Conservation (phyloP, 2,797 vertebrate species). For the Anguilla obscura region DNA sequence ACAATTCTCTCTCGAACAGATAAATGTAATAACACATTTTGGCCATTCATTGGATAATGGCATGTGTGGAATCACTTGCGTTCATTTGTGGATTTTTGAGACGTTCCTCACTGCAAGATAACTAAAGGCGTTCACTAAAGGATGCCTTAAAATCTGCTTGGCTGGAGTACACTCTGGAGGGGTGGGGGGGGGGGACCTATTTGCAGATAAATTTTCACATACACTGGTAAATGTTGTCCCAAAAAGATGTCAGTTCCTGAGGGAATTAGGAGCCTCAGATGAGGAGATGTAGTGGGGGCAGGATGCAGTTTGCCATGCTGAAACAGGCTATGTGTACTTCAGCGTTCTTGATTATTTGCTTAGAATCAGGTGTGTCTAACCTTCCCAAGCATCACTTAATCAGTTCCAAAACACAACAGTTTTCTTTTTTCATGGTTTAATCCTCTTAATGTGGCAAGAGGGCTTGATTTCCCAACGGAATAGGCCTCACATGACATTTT, state of each 20-base stretch:
- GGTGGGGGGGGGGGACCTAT: too few species aligned
- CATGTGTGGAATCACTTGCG: neutral
- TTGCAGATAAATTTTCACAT: too few species aligned
- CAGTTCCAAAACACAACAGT: neutral
- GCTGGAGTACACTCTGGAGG: neutral
- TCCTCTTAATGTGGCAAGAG: neutral
- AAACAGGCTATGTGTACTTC: neutral
- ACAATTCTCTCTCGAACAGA: too few species aligned
- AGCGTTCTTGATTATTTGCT: neutral
- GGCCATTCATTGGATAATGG: too few species aligned
- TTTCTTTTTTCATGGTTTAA: neutral
- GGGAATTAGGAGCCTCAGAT: neutral
- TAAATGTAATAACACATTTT: too few species aligned
- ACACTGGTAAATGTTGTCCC: too few species aligned
- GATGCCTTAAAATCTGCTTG: neutral
- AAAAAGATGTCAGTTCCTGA: too few species aligned
- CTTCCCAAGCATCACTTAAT: neutral
- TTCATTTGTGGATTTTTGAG: neutral
- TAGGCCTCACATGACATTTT: neutral
- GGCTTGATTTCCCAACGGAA: neutral
- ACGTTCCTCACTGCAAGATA: neutral
- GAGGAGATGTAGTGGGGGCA: neutral
- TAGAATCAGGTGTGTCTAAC: neutral
- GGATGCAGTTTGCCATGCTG: neutral
- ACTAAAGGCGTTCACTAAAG: neutral